Evolutionary conservation across 2,797 vertebrate genomes (phyloP).

Genomic region (Hippoglossus hippoglossus): DNA sequence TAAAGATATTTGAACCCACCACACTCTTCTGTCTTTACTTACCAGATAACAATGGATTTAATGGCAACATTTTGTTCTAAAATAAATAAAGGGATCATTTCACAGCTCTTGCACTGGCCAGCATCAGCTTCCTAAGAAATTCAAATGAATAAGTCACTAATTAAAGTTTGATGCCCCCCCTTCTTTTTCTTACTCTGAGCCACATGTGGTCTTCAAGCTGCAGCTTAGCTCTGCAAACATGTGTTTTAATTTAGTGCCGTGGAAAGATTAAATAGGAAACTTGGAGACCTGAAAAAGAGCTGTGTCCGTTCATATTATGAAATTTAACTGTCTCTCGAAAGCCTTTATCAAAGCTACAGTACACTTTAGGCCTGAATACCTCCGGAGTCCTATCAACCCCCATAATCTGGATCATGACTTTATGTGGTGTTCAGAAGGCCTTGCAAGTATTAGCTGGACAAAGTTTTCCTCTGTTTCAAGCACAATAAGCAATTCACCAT

Average conservation of each 20-base stretch:
- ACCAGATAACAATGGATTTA: neutral
- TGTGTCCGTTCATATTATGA: slow-evolving; percentile 65
- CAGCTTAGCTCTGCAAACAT: slow-evolving; percentile 67
- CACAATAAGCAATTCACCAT: slow-evolving; percentile 31
- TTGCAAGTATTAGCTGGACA: slow-evolving; percentile 16
- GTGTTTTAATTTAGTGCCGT: slow-evolving; percentile 83
- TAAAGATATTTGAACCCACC: too few relatives aligned
- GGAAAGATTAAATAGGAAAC: slow-evolving; percentile 81
- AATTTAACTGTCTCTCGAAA: slow-evolving; percentile 42
- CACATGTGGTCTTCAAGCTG: slow-evolving; percentile 72
- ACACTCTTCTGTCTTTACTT: neutral
- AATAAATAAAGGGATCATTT: neutral
- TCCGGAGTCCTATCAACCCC: neutral
- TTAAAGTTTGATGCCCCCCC: neutral
- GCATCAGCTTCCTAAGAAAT: too few relatives aligned
- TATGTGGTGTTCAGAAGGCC: slow-evolving; percentile 23
- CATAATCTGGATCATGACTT: slow-evolving; percentile 32
- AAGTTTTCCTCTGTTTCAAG: slow-evolving; percentile 15
- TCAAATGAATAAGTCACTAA: too few relatives aligned
- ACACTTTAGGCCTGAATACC: slow-evolving; percentile 18
- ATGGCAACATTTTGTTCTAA: neutral
- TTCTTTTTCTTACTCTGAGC: slow-evolving; percentile 49
- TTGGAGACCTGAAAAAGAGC: slow-evolving; percentile 78
- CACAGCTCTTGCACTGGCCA: neutral
- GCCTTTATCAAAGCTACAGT: slow-evolving; percentile 33